Base-by-base conservation (phyloP, 2,797 vertebrate species). In the Sitta carolinensis region DNA sequence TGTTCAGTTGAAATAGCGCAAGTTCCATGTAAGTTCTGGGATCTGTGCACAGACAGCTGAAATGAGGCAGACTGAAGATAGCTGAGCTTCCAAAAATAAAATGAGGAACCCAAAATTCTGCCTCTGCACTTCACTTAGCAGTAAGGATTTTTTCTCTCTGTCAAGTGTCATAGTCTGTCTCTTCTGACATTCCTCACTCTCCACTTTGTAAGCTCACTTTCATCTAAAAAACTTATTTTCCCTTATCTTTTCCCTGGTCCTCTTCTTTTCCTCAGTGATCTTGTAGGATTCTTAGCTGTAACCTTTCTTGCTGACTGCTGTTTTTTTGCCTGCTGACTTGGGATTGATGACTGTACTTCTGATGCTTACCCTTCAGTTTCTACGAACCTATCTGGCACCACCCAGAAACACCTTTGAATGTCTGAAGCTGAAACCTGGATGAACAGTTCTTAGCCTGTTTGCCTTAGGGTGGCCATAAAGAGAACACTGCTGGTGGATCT, bases 281-380 rank as follows among this genome's bases (percentile, higher is more conserved):
- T 67, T 78, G 26, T 30, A 51, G 15, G 26, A 69, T 89, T 66
- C 32, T 61, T 69, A 54, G 34, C 26, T 47, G 12, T 62, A 87
- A 27, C 51, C 30, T 88, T 75, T 73, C 9, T 27, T 76, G 64
- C 68, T 80, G 27, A 38, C 11, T 87, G 27, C 59, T 79, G 9
- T 0, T 47, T 75, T 81, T 50, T 66, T 26, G 8, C 51, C 73
- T 50, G 12, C 45, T 83, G 23, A 32, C 64, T 66, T 34, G 16
- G 74, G 78, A 72, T 45, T 62, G 34, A 64, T 80, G 52, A n/a
- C 30, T 73, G 5, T 73, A 17, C 54, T 91, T 80, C 69, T 91
- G 23, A 61, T 50, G 36, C 43, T 78, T 93, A 55, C 27, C 27
- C 6, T 52, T 74, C 45, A 18, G 11, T 81, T 89, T 90, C 47